These are phyloP conservation scores for Drosophila prostipennis DNA, from an alignment of 2,888 invertebrate genomes.

Conservation along the genomic window DNA sequence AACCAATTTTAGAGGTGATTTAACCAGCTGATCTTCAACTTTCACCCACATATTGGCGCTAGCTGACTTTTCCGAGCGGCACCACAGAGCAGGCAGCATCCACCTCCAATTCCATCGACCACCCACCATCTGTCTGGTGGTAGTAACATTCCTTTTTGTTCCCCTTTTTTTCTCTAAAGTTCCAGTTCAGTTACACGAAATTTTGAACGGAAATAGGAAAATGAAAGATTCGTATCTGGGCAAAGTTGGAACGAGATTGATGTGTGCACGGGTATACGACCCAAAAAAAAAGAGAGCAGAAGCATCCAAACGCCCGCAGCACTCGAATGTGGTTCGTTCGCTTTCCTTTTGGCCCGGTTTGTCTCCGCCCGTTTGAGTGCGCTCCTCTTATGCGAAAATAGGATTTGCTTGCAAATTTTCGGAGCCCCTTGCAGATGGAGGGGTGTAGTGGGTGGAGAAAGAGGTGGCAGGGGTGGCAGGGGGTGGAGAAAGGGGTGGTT, in stretches of 20 bases:
- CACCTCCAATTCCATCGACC: constrained; percentile 6
- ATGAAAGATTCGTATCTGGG: constrained; percentile 75
- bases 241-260: constrained; percentile 71
- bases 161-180: constrained; percentile 48
- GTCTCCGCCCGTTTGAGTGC: constrained; percentile 38
- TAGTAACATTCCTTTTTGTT: constrained; percentile 27
- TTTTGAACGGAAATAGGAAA: constrained; percentile 75
- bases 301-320: constrained; percentile 70
- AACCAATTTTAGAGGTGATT: neutral
- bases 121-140: constrained; percentile 44
- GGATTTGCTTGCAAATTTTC: constrained; percentile 73
- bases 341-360: constrained; percentile 29
- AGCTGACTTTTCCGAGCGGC: constrained; percentile 53
- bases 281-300: constrained; percentile 42
- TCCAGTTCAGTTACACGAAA: constrained; percentile 69
- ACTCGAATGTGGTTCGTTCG: constrained; percentile 54
- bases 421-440: constrained; percentile 9
- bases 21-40: neutral
- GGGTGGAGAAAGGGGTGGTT: neutral
- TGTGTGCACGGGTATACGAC: constrained; percentile 61
- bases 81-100: constrained; percentile 41
- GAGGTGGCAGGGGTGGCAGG: neutral
- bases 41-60: constrained; percentile 13
- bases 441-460: constrained; percentile 1
- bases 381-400: constrained; percentile 62